Base-by-base conservation (phyloP, 2,888 invertebrate genomes). In the Dynastes tityus region DNA sequence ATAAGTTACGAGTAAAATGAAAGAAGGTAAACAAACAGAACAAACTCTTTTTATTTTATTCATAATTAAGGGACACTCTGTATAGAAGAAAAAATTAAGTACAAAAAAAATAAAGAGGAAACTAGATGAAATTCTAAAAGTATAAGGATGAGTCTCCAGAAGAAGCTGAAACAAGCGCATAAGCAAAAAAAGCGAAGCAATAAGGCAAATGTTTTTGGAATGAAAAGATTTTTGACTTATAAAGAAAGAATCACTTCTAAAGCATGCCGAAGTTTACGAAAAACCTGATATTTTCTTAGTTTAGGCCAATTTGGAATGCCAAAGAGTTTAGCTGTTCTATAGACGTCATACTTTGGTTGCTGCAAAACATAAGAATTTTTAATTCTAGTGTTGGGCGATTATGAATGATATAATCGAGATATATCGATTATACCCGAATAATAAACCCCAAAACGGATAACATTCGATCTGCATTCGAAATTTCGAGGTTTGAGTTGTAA, bases 81-180 rank as follows among this genome's bases (percentile, higher is more conserved):
- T 64, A 29, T 40, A 71, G 67, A 74, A 65, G 49, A 63, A 64
- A 78, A 51, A 68, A 77, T 74, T 78, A 67, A 29, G 65, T 63
- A 64, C 55, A 79, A 71, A 45, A 45, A 78, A 76, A 45, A n/a
- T n/a, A 51, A 76, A 76, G 68, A 67, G 32, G 61, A 78, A 55
- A 78, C 45, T 40, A 78, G 55, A 55, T 65, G 68, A 65, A 22
- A 68, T 27, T 80, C 79, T 77, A 81, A 83, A 82, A 83, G 76
- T 84, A 86, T 86, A 86, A 85, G 84, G 86, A 86, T 86, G 86
- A 85, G 86, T 86, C 86, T 85, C 86, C 86, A 84, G 82, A 78
- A 83, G 78, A 81, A 75, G 78, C 77, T 55, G 32, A 78, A 76
- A 68, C 64, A 68, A 76, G 75, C 32, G 32, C 78, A 40, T 8